Percentiles rank a stretch among this genome's conserved stretches.
Evolutionary conservation across 2,888 invertebrate genomes (phyloP).

Genomic region (Macroteleia sp.): DNA sequence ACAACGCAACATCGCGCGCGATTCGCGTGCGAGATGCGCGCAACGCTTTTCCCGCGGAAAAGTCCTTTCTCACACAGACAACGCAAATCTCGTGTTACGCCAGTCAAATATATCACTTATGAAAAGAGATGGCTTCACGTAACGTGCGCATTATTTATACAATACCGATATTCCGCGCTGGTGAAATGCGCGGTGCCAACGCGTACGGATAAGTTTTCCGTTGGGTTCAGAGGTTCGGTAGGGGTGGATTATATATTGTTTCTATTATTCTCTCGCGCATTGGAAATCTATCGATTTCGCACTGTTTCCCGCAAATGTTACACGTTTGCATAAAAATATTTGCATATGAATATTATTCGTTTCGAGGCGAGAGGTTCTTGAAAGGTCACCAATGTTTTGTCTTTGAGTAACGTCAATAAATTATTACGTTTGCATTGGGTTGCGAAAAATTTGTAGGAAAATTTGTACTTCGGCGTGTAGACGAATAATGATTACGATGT

Average conservation of each 20-base stretch:
- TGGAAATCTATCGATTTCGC: neutral
- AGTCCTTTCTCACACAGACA: conserved; percentile 39
- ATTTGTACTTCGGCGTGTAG: too few relatives aligned
- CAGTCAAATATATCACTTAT: conserved; percentile 24
- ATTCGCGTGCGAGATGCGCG: too few relatives aligned
- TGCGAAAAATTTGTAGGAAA: too few relatives aligned
- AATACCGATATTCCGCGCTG: conserved; percentile 5
- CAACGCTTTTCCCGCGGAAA: conserved; percentile 31
- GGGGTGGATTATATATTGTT: too few relatives aligned
- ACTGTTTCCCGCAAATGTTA: neutral
- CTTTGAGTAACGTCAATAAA: too few relatives aligned
- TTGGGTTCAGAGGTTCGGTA: too few relatives aligned
- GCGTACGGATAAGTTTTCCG: neutral
- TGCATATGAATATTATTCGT: conserved; percentile 7
- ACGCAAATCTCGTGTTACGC: conserved; percentile 18
- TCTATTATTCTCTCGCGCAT: too few relatives aligned
- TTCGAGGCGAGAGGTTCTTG: too few relatives aligned
- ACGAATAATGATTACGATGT: too few relatives aligned
- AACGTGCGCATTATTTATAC: conserved; percentile 20
- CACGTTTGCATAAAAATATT: conserved; percentile 1
- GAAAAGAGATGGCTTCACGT: conserved; percentile 34
- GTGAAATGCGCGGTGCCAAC: neutral
- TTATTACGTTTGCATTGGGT: too few relatives aligned
- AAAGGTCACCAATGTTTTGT: too few relatives aligned
- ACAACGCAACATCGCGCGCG: too few relatives aligned